phyloP scores from a whole-genome alignment of 2,797 vertebrate genomes.

The Bryconaethiops microstoma region DNA sequence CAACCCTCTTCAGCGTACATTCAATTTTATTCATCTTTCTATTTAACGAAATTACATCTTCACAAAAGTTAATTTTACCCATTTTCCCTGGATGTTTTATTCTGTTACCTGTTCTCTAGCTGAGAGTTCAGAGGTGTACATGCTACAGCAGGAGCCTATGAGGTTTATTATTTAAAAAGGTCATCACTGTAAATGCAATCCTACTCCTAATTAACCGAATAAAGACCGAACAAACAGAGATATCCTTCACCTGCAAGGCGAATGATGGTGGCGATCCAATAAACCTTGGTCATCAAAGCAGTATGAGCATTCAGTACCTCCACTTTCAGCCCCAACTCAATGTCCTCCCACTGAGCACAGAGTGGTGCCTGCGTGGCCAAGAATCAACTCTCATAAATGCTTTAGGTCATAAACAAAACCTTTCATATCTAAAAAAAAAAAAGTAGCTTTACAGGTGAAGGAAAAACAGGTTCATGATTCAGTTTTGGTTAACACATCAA shows the following conservation, averaged over 20 bases:
- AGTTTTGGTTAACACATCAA: too few relatives aligned
- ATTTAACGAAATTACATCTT: background rate
- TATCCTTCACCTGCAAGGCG: conserved; percentile 82
- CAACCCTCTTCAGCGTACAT: too few relatives aligned
- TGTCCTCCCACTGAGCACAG: conserved; percentile 90
- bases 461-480: too few relatives aligned
- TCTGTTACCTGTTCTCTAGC: too few relatives aligned
- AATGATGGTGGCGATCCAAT: conserved; percentile 93
- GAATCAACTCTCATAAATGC: background rate
- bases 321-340: conserved; percentile 88
- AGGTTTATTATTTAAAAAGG: background rate
- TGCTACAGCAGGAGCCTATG: background rate
- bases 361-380: conserved; percentile 81
- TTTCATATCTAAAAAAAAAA: too few relatives aligned
- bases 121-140: background rate
- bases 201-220: background rate
- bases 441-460: too few relatives aligned
- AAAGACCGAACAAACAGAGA: background rate
- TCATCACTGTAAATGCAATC: background rate
- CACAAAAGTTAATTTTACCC: background rate
- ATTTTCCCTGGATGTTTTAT: background rate
- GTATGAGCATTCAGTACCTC: conserved; percentile 92
- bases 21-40: too few relatives aligned
- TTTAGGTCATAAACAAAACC: too few relatives aligned
- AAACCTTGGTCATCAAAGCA: conserved; percentile 90